A percentile compares a stretch with the other conserved stretches of the same genome.
Evolutionary conservation across 1,140 invertebrate genomes (phyloP).

Genomic region (Drosophila mayri): DNA sequence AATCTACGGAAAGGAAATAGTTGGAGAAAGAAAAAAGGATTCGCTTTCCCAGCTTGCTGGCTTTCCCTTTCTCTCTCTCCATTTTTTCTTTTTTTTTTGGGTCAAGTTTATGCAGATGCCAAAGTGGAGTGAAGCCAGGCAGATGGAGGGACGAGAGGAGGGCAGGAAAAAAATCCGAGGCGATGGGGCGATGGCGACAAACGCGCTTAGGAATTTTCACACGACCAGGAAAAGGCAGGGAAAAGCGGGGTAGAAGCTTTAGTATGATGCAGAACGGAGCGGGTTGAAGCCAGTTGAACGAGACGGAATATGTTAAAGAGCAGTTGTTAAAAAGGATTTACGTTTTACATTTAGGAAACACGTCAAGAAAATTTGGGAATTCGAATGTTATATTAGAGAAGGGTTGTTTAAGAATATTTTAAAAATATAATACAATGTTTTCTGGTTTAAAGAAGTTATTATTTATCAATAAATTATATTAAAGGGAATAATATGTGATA

Average conservation of each 20-base stretch:
- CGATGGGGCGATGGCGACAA: slow-evolving; percentile 63
- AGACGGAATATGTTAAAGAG: slow-evolving; percentile 75
- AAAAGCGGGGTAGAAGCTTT: not conserved
- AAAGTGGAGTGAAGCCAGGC: slow-evolving; percentile 29
- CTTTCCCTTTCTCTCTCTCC: slow-evolving; percentile 22
- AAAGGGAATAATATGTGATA: not conserved
- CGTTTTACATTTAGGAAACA: slow-evolving; percentile 70
- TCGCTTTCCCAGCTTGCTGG: slow-evolving; percentile 43
- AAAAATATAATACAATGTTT: not conserved
- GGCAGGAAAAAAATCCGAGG: slow-evolving; percentile 22
- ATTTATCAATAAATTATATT: not conserved
- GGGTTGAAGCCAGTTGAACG: slow-evolving; percentile 6
- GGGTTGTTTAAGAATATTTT: not conserved
- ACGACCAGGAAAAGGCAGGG: slow-evolving; percentile 42
- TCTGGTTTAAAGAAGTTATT: too few species aligned
- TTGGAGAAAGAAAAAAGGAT: slow-evolving; percentile 43
- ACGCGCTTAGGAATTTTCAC: slow-evolving; percentile 78
- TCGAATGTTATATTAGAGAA: not conserved
- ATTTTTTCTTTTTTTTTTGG: slow-evolving; percentile 51
- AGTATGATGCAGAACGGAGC: not conserved
- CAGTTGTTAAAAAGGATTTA: slow-evolving; percentile 83
- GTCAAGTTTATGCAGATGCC: slow-evolving; percentile 82
- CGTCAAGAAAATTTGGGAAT: not conserved
- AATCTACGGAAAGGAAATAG: slow-evolving; percentile 70
- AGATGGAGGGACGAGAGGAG: not conserved